Base-by-base conservation (phyloP, 30 jellyfish, hydroid and myxozoan genomes). In the Euphysa ruthae region DNA sequence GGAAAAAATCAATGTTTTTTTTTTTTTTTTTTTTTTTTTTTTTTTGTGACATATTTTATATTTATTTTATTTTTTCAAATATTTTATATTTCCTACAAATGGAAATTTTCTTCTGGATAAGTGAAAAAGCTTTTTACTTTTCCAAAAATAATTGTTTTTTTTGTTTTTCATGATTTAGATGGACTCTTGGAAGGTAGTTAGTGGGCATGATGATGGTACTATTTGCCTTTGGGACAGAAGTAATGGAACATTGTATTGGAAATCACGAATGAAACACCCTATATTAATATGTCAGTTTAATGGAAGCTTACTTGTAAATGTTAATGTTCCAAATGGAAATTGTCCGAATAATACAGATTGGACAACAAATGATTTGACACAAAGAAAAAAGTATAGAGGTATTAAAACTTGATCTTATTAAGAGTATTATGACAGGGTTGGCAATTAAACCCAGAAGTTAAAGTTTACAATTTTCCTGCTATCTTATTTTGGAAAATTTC, bases 341-440 rank as follows among this genome's bases (percentile, higher is more conserved):
- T 61, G 49, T 49, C 91, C 94, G 12, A 28, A 60, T 21, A 82
- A 73, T 42, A 52, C 84, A 23, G 33, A 73, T 20, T 73, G 94
- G 91, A 63, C 65, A 57, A 79, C 84, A 10, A 91, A 82, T 61
- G 94, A 82, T 32, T 60, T 82, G 64, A 82, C 74, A 32, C 91
- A 82, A 38, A 83, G 74, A 32, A 44, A 85, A 52, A 55, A 81
- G 64, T 58, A 73, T 52, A 84, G 94, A 14, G 94, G 74, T 61
- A 8, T 3, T 5, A 12, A n/a, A n/a, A n/a, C n/a, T n/a, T n/a
- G n/a, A n/a, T n/a, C n/a, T n/a, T n/a, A n/a, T n/a, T n/a, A n/a
- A n/a, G n/a, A n/a, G n/a, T n/a, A n/a, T n/a, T n/a, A n/a, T n/a
- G n/a, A n/a, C n/a, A n/a, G n/a, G n/a, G n/a, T n/a, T n/a, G n/a